These are phyloP conservation scores for Flexamia atlantica DNA, from an alignment of 2,888 invertebrate species.

Conservation along the genomic window DNA sequence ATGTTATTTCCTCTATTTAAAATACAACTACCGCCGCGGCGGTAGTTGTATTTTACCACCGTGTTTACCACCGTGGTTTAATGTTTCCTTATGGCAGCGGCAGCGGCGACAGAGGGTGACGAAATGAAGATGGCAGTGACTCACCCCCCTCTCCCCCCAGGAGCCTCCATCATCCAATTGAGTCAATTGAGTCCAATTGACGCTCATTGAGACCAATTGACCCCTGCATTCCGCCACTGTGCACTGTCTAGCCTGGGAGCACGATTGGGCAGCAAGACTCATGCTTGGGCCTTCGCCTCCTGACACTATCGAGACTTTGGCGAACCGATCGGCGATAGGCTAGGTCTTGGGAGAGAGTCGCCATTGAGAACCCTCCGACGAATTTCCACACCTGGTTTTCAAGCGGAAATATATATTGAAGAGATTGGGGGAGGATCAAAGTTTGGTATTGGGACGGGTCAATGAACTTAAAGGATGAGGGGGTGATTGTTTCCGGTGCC, in stretches of 20 bases:
- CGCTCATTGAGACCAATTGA: constrained; percentile 63
- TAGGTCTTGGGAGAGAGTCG: too few relatives aligned
- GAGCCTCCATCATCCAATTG: constrained; percentile 59
- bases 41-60: too few relatives aligned
- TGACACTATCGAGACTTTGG: neutral
- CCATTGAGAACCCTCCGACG: too few relatives aligned
- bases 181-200: constrained; percentile 64
- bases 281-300: neutral
- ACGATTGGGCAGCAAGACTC: neutral
- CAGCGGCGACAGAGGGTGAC: constrained; percentile 19
- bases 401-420: too few relatives aligned
- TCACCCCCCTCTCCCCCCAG: constrained; percentile 37
- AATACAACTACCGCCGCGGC: too few relatives aligned
- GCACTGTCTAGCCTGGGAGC: constrained; percentile 48
- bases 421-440: too few relatives aligned
- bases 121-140: constrained; percentile 58
- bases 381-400: too few relatives aligned
- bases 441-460: too few relatives aligned
- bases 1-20: too few relatives aligned
- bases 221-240: constrained; percentile 52
- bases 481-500: too few relatives aligned
- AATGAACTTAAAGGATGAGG: too few relatives aligned
- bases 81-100: constrained; percentile 21
- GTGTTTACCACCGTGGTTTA: neutral
- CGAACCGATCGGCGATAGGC: too few relatives aligned